These are phyloP conservation scores for Amblyornis subalaris DNA, from an alignment of 2,113 vertebrate species.

Conservation along the genomic window DNA sequence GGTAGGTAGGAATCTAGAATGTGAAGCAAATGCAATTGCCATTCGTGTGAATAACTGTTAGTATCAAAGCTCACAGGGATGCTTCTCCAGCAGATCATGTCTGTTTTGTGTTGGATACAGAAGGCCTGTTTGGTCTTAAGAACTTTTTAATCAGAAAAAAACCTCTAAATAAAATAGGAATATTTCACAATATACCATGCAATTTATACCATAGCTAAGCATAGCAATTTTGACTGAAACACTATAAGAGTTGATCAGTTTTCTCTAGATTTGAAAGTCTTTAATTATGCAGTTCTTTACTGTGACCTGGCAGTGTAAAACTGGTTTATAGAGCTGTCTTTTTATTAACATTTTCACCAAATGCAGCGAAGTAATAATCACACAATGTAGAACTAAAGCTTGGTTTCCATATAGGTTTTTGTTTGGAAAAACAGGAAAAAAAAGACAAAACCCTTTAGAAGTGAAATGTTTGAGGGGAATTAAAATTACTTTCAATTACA, in stretches of 20 bases:
- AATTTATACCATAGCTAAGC: not conserved
- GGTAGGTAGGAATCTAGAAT: not conserved
- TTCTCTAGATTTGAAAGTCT: not conserved
- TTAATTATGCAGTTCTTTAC: not conserved
- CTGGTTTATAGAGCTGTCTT: not conserved
- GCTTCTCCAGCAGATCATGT: not conserved
- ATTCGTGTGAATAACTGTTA: not conserved
- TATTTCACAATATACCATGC: not conserved
- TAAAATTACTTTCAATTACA: not conserved
- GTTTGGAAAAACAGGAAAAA: not conserved
- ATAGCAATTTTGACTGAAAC: not conserved
- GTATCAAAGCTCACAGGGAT: not conserved
- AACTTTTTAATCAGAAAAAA: not conserved
- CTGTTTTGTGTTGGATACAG: not conserved
- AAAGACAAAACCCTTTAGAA: not conserved
- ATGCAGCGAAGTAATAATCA: not conserved
- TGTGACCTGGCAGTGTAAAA: not conserved
- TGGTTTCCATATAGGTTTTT: not conserved
- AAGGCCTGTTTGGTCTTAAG: not conserved
- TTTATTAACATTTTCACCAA: not conserved
- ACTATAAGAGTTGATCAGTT: not conserved
- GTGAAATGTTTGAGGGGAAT: not conserved
- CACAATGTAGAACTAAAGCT: not conserved
- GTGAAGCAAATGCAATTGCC: not conserved
- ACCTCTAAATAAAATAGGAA: not conserved